These are phyloP conservation scores for Daboia siamensis DNA, from an alignment of 2,113 vertebrate genomes.

Conservation along the genomic window DNA sequence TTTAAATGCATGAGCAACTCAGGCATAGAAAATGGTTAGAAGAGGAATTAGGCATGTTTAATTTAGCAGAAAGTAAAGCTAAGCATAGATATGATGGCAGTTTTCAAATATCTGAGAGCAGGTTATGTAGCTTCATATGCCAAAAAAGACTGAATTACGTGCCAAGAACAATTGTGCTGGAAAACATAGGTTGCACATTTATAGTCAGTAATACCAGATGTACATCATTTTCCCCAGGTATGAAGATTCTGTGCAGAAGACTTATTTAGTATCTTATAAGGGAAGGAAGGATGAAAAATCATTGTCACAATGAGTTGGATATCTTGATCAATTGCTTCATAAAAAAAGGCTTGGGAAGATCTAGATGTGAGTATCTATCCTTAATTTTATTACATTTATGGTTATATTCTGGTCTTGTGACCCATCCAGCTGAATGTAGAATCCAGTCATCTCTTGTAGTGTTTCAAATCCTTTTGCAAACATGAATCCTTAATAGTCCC, in stretches of 20 bases:
- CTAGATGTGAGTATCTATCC: neutral
- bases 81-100: neutral
- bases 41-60: neutral
- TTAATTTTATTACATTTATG: neutral
- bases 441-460: neutral
- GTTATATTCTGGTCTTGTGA: neutral
- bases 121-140: constrained; percentile 10
- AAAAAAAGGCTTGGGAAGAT: neutral
- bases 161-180: constrained; percentile 18
- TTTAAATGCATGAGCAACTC: neutral
- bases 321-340: neutral
- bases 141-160: constrained; percentile 5
- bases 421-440: neutral
- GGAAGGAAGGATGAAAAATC: neutral
- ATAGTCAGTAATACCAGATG: neutral
- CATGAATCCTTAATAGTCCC: neutral
- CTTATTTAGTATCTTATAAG: neutral
- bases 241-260: neutral
- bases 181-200: neutral
- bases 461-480: neutral
- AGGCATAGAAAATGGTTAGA: neutral
- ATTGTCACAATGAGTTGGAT: neutral
- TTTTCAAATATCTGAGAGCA: constrained; percentile 1
- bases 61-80: neutral
- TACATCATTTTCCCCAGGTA: neutral